Conservation (phyloP, 2,113 vertebrate genomes). For the Halichoeres trimaculatus region DNA sequence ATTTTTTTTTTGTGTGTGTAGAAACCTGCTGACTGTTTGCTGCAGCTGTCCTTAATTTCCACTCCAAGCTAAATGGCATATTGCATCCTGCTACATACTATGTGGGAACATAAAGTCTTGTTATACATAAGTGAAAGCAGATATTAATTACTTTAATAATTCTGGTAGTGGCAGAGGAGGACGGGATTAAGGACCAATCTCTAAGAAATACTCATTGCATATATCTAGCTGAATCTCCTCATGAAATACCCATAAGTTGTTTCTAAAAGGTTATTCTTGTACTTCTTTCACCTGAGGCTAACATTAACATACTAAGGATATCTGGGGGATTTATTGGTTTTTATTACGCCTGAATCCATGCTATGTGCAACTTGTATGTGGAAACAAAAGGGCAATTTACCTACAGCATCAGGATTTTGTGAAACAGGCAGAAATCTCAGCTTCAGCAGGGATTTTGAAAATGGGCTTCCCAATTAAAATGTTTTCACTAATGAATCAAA, state of each 20-base stretch:
- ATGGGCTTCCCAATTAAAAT: not conserved
- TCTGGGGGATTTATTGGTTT: not conserved
- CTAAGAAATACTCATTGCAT: not conserved
- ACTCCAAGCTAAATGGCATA: no score
- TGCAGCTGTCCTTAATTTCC: no score
- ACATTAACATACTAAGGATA: not conserved
- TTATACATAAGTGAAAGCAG: no score
- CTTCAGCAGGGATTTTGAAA: not conserved
- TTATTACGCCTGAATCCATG: not conserved
- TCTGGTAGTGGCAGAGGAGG: no score
- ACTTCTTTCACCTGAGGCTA: not conserved
- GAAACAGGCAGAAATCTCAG: not conserved
- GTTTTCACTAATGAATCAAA: not conserved
- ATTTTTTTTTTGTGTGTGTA: no score
- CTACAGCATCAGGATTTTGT: not conserved
- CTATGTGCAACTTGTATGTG: not conserved
- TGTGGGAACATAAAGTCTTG: no score
- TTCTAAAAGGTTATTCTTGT: not conserved
- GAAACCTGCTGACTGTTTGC: no score
- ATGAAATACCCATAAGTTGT: not conserved
- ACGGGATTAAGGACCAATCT: not conserved
- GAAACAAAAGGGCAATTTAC: not conserved
- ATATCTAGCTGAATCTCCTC: not conserved
- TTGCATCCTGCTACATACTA: no score
- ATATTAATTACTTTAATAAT: no score